phyloP scores from a whole-genome alignment of 2,888 invertebrate species.

The Heteromurus nitidus region DNA sequence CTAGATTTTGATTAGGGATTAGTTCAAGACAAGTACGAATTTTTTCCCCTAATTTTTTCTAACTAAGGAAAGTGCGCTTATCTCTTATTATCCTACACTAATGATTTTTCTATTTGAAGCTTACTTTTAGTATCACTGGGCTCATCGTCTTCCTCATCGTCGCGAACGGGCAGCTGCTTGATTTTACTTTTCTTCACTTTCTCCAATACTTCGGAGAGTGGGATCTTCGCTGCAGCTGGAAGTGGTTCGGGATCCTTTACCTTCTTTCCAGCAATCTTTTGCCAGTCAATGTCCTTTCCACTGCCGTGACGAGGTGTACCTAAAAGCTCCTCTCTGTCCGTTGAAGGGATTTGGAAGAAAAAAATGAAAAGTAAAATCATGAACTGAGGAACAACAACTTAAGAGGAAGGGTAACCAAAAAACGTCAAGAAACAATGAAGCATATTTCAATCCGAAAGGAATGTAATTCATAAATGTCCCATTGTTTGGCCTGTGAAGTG shows the following conservation, averaged over 20 bases:
- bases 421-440: background rate
- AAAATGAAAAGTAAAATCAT: no score
- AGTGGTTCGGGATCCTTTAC: constrained; percentile 79
- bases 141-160: constrained; percentile 76
- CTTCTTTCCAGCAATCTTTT: constrained; percentile 82
- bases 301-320: constrained; percentile 89
- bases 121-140: constrained; percentile 81
- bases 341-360: no score
- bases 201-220: constrained; percentile 83
- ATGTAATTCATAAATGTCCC: no score
- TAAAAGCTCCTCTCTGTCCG: constrained; percentile 86
- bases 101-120: no score
- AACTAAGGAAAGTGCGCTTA: no score
- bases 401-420: background rate
- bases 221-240: constrained; percentile 85
- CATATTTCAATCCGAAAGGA: no score
- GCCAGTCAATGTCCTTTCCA: constrained; percentile 91
- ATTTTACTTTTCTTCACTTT: constrained; percentile 79
- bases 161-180: constrained; percentile 77
- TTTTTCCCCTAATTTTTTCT: no score
- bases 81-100: no score
- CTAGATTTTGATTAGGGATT: no score
- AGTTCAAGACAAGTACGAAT: no score
- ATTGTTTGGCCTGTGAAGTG: no score
- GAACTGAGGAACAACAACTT: background rate